Base-by-base conservation (phyloP, 1,140 invertebrate genomes). In the Mamestra configurata region DNA sequence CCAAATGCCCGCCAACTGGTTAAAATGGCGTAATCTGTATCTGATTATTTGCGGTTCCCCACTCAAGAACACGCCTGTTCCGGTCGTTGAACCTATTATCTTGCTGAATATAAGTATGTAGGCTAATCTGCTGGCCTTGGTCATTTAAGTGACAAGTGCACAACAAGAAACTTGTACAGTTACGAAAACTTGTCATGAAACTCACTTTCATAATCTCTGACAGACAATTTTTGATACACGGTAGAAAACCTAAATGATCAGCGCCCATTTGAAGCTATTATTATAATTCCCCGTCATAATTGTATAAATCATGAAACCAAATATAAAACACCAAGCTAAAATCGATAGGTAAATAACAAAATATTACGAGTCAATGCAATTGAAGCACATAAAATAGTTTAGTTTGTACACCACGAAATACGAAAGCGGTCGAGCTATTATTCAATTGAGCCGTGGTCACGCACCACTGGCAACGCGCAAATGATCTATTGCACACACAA, bases 361-460 rank as follows among this genome's bases (percentile, higher is more conserved):
- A 49, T n/a, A 49, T n/a, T 61, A 10, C n/a, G 10, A 66, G 7
- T 18, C 37, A 8, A 35, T 64, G 31, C 31, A 64, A 11, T 40
- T 35, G 59, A 4, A n/a, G 24, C 24, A 10, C 55, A 31, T 31
- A 27, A 20, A 13, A 27, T 4, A 22, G n/a, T 8, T n/a, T 18
- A 31, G 18, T 35, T 40, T 13, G 46, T 15, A 51, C 13, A 37
- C 70, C 53, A 75, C 55, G 35, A 75, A 73, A 59, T 57, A 59
- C 20, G 71, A 75, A 75, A 75, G 71, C 24, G 35, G 35, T 13
- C 20, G 43, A 31, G 22, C 35, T 43, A 57, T 59, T 59, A 59
- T 75, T 35, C 55, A 75, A 75, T 75, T 75, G 71, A 75, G 13
- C 4, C 53, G 13, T 46, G 49, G 68, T 53, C 49, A 35, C 49